Evolutionary conservation across 2,797 vertebrate genomes (phyloP).

Genomic region (Phrynocephalus guinanensis): DNA sequence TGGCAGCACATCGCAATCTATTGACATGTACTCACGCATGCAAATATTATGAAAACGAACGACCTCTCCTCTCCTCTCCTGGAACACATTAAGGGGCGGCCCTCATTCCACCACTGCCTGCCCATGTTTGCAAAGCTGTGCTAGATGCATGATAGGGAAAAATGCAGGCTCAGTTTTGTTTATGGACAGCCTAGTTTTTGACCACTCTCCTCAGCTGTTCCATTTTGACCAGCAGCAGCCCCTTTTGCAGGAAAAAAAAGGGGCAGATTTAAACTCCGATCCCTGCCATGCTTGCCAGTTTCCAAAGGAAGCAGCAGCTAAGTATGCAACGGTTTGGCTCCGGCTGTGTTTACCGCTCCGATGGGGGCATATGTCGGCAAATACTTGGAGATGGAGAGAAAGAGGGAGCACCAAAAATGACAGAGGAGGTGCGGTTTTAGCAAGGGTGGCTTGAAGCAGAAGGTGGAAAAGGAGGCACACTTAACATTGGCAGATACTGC

Average conservation of each 20-base stretch:
- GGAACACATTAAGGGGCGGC: no score
- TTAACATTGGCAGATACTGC: no score
- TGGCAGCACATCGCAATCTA: no score
- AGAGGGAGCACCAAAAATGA: neutral
- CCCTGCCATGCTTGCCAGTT: conserved; percentile 45
- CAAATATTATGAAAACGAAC: no score
- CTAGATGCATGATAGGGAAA: no score
- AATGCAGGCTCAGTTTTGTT: no score
- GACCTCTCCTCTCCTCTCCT: no score
- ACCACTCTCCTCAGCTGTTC: neutral
- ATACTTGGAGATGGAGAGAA: neutral
- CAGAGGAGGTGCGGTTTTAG: neutral
- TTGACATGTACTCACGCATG: no score
- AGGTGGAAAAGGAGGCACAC: neutral
- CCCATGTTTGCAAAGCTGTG: no score
- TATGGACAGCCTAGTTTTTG: neutral
- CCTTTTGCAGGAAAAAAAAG: conserved; percentile 40
- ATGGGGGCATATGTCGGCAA: neutral
- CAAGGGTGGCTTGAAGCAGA: conserved; percentile 30
- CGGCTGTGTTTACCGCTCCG: conserved; percentile 22
- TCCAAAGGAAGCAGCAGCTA: conserved; percentile 26
- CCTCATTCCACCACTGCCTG: no score
- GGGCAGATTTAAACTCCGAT: conserved; percentile 11
- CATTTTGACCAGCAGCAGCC: rapidly evolving
- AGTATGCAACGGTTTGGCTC: conserved; percentile 41